Evolutionary conservation across 2,888 invertebrate genomes (phyloP), one percentile per base, ranked within the genome.

Genomic region (Schrankia costaestrigalis): DNA sequence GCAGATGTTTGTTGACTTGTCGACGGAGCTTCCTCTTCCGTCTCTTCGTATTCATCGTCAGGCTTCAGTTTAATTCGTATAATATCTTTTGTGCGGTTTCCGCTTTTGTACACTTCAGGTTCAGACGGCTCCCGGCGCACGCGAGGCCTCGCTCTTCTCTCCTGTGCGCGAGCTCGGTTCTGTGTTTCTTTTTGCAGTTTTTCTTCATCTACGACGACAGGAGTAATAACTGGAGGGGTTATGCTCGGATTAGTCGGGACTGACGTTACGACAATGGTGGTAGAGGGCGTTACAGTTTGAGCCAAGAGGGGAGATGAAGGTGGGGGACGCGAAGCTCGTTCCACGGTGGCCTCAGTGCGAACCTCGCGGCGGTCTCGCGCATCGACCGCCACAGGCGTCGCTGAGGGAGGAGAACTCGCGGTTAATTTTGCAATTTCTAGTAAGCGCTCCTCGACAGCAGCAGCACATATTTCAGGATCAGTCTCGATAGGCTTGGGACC

Each of bases 401-500:
- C 28, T 2, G 44, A 43, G 2, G 37, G 22, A 3, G 52, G 36
- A 6, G 48, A 41, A 13, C 30, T 13, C 33, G 36, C 43, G 14
- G 49, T 59, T 40, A 71, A 28, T 35, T 82, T 78, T 1, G 80
- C 82, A 10, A 85, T 78, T 45, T 88, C 88, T 12, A 83, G 78
- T 11, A 81, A 68, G 26, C 81, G 78, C 43, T 80, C 82, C 42
- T 81, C 84, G 23, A 81, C 86, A 2, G 77, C 90, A 28, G 86
- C 90, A 1, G 79, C 78, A 41, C 83, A 81, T 11, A 69, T 79
- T 56, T 86, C 86, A 28, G 78, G 90, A 70, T 87, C 88, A 12
- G 74, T 84, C 41, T 91, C 80, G 32, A 90, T 89, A 0, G 95
- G 93, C 64, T 95, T 95, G 29, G 93, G 93, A 1, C 96, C 96